phyloP scores from a whole-genome alignment of 2,113 vertebrate species.

The Nerophis ophidion region DNA sequence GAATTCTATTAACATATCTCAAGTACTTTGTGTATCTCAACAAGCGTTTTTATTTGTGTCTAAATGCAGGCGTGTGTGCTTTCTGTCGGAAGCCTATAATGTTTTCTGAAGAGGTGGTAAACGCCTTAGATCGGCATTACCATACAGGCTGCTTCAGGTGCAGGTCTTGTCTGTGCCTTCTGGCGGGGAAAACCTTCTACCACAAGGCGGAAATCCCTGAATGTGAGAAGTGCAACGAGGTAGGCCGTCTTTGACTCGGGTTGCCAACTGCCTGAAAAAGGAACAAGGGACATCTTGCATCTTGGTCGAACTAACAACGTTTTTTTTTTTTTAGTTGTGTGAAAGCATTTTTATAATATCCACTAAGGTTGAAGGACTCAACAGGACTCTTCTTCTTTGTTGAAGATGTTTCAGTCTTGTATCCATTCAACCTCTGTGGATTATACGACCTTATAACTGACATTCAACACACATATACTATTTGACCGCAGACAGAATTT shows the following conservation, averaged over 20 bases:
- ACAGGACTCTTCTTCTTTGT: too few relatives aligned
- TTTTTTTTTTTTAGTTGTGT: too few relatives aligned
- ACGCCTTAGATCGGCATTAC: constrained; percentile 86
- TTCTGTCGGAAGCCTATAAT: constrained; percentile 85
- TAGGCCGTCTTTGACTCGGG: constrained; percentile 32
- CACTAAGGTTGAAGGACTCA: too few relatives aligned
- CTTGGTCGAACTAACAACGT: too few relatives aligned
- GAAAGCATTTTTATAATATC: too few relatives aligned
- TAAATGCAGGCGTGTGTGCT: constrained; percentile 80
- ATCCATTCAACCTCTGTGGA: too few relatives aligned
- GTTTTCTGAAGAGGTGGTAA: constrained; percentile 68
- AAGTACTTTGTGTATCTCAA: not conserved
- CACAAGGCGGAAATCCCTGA: constrained; percentile 81
- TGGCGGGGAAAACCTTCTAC: constrained; percentile 85
- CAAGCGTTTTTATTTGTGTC: constrained; percentile 21
- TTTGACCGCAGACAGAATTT: too few relatives aligned
- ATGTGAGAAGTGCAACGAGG: constrained; percentile 88
- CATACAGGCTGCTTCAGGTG: constrained; percentile 88
- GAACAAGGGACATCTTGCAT: too few relatives aligned
- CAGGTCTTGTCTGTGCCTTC: constrained; percentile 73
- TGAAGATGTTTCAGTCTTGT: too few relatives aligned
- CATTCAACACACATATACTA: too few relatives aligned
- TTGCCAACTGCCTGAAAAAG: too few relatives aligned
- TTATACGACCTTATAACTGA: too few relatives aligned
- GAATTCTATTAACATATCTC: constrained; percentile 10